Evolutionary conservation across 2,113 vertebrate species (phyloP).

Genomic region (Arenaria interpres): DNA sequence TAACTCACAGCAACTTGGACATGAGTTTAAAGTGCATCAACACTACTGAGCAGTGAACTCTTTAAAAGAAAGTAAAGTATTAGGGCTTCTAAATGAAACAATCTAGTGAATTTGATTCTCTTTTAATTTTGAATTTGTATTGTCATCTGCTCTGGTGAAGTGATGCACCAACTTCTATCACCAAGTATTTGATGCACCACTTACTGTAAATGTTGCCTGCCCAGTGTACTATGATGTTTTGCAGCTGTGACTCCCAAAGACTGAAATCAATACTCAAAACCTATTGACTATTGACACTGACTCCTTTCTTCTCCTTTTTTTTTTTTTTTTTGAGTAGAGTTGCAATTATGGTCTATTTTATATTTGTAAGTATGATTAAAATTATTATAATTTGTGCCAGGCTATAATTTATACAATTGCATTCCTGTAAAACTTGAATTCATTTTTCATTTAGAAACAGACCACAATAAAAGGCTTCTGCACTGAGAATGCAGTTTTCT

Average conservation of each 20-base stretch:
- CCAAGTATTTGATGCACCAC: background rate
- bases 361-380: background rate
- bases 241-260: background rate
- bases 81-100: background rate
- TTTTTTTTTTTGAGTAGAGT: background rate
- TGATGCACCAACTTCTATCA: background rate
- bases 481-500: background rate
- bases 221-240: background rate
- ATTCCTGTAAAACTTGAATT: slow-evolving; percentile 44
- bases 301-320: background rate
- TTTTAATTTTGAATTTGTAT: background rate
- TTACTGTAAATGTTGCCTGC: background rate
- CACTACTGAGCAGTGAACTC: background rate
- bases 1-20: background rate
- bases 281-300: background rate
- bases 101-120: background rate
- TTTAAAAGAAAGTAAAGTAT: background rate
- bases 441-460: slow-evolving; percentile 35
- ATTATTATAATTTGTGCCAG: background rate
- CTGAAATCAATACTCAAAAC: background rate
- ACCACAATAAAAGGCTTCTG: slow-evolving; percentile 9
- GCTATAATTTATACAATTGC: slow-evolving; percentile 38
- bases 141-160: background rate
- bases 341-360: slow-evolving; percentile 5
- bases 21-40: background rate